Conservation (phyloP, 2,113 vertebrate species). For the Miniopterus natalensis region DNA sequence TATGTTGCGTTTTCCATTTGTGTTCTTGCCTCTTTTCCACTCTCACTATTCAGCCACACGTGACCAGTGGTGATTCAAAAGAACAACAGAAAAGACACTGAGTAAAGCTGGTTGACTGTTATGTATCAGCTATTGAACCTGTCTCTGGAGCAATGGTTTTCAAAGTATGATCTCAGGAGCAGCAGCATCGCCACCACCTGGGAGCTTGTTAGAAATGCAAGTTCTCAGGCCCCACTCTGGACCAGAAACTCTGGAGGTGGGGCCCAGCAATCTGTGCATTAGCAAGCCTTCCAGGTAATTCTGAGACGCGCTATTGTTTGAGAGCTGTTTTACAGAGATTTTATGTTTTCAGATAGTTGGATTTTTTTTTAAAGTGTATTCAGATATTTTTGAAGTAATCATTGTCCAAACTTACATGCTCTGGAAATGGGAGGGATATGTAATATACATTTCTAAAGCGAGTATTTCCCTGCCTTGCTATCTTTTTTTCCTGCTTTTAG, state of each 20-base stretch:
- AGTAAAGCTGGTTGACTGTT: background rate
- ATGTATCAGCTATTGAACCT: background rate
- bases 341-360: background rate
- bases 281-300: background rate
- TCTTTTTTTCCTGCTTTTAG: slow-evolving; percentile 18
- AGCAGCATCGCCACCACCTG: background rate
- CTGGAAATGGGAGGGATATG: slow-evolving; percentile 23
- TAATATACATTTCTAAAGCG: slow-evolving; percentile 16
- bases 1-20: background rate
- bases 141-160: background rate
- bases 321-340: background rate
- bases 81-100: background rate
- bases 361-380: background rate
- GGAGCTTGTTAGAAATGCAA: background rate
- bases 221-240: background rate
- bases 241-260: background rate
- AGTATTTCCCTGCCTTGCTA: background rate
- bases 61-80: slow-evolving; percentile 14
- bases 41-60: background rate
- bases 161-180: background rate
- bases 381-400: slow-evolving; percentile 57
- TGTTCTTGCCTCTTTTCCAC: background rate
- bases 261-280: background rate
- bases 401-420: background rate
- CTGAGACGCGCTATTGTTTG: background rate